Base-by-base conservation (phyloP, 2,797 vertebrate species). In the Darevskia nairensis region DNA sequence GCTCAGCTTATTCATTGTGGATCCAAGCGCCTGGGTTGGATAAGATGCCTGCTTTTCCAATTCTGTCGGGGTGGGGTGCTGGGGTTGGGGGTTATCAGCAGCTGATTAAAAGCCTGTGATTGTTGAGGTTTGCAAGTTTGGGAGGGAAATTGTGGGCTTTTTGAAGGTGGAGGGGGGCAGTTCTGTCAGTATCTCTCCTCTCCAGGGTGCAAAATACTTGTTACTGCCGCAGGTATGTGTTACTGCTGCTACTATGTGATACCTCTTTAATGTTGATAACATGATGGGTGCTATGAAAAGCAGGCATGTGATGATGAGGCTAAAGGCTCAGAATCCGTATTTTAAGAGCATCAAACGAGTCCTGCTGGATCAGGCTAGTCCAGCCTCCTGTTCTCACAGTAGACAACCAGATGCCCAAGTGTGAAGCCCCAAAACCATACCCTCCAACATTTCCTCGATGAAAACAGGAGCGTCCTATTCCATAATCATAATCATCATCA, bases 1-100 rank as follows among this genome's bases (percentile, higher is more conserved):
- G 17, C 1, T 15, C 46, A 4, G 79, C 87, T 86, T 9, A 1
- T 39, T 41, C 50, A 46, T 17, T 0, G 0, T 10, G 81, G 83
- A 55, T 69, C 59, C 15, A 50, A 19, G 76, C 32, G 7, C 5
- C n/a, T 19, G 11, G 21, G 0, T 8, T 21, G n/a, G 77, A 61
- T 46, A 59, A 27, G 32, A 13, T 35, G 50, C 13, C 25, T 25
- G 19, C 13, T 13, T 80, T 83, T 61, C 61, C 44, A 68, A 50
- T 55, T 41, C 81, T 35, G 39, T 66, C 1, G 15, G 39, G 64
- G 59, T 15, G 50, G 50, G 50, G 0, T 39, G 11, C 50, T 55
- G 50, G 13, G 50, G 50, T 55, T 15, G 23, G n/a, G 64, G 59
- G n/a, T 76, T 80, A 68, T 85, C 89, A 32, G 69, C 35, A 39